Conservation (phyloP, 2,888 invertebrate species). For the Autographa pulchrina region DNA sequence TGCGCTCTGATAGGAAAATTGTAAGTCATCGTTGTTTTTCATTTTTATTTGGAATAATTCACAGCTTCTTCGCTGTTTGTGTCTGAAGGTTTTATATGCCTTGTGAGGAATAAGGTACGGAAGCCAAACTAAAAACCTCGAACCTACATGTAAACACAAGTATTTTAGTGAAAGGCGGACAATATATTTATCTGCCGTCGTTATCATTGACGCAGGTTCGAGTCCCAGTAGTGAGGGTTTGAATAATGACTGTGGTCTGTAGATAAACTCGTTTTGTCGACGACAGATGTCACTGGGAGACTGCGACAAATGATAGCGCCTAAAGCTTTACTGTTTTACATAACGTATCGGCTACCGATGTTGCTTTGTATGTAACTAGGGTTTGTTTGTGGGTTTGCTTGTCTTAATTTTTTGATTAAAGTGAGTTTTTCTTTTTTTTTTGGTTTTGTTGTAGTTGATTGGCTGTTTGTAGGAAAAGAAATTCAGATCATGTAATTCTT, state of each 20-base stretch:
- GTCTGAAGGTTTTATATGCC: constrained; percentile 13
- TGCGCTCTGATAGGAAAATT: too few relatives aligned
- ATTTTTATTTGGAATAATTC: neutral
- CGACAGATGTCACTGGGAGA: constrained; percentile 80
- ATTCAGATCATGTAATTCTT: too few relatives aligned
- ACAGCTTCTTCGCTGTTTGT: neutral
- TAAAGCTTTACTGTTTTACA: constrained; percentile 64
- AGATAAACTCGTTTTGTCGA: constrained; percentile 79
- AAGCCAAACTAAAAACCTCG: constrained; percentile 34
- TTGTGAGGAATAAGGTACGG: constrained; percentile 42
- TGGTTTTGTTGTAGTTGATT: too few relatives aligned
- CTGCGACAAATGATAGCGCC: constrained; percentile 80
- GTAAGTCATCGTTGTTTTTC: too few relatives aligned
- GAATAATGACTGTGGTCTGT: constrained; percentile 75
- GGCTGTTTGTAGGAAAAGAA: too few relatives aligned
- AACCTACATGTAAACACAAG: constrained; percentile 23
- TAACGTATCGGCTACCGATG: constrained; percentile 56
- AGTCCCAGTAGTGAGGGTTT: constrained; percentile 71
- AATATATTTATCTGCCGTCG: constrained; percentile 62
- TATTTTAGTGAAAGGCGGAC: constrained; percentile 63
- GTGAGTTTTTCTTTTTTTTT: neutral
- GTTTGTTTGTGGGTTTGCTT: constrained; percentile 22
- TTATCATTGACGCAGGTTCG: constrained; percentile 69
- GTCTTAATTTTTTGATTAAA: constrained; percentile 11
- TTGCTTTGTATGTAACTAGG: constrained; percentile 25